Evolutionary conservation across 1,140 invertebrate species (phyloP), one percentile per base, ranked within the genome.

Genomic region (Cherax quadricarinatus): DNA sequence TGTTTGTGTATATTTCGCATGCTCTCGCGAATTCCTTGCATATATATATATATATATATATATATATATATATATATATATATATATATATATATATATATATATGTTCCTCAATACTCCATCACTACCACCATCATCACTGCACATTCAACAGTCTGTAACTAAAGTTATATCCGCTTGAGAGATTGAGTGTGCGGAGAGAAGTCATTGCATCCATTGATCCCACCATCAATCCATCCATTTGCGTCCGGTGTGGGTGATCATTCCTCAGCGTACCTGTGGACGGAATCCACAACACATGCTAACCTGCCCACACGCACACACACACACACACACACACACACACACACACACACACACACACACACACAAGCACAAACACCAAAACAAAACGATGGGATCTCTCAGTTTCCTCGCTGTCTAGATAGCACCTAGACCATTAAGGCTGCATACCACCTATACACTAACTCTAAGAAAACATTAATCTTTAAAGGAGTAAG

Each of bases 201-300:
- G 86, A 73, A 48, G 86, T 88, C 86, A 88, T 53, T 88, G 75
- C 73, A 88, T 78, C 75, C 70, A 73, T 88, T 66, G 7, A 57
- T 66, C 51, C 86, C 57, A 75, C 86, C 86, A 88, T 88, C 86
- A 88, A 78, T 41, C 70, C 51, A 75, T 78, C 86, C 86, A 88
- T 79, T 88, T 57, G 73, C 86, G 86, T 88, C 86, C 70, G 41
- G 30, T 49, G 70, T n/a, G 51, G 48, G 79, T 75, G 48, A 88
- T 88, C 86, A 73, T 79, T 88, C 75, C 66, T 88, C 86, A 79
- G 51, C 73, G 1, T 49, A 53, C 86, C 86, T 53, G 86, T 48
- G 41, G n/a, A 16, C 73, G 49, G 75, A 75, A 88, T 66, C 14
- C 53, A 57, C 53, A 57, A 57, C 80, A 14, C 49, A 14, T 10